These are phyloP conservation scores for Leptura quadrifasciata DNA, from an alignment of 2,888 invertebrate species.

Conservation along the genomic window DNA sequence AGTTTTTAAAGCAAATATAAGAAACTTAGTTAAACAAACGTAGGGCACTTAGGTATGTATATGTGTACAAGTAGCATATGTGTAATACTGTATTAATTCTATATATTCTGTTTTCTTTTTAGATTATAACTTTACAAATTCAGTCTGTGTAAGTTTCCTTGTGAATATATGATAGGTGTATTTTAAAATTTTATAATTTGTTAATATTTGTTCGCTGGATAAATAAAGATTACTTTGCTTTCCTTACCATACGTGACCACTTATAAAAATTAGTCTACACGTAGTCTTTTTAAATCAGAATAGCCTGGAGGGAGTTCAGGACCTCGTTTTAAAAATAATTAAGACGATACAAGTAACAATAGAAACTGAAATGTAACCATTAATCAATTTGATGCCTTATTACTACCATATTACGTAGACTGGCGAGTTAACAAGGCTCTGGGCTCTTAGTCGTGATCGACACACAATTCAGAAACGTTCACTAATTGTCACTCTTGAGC, in stretches of 20 bases:
- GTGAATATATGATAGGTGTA: too few relatives aligned
- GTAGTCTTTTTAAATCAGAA: not conserved
- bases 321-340: constrained; percentile 5
- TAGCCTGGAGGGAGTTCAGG: not conserved
- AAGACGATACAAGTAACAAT: constrained; percentile 54
- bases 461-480: constrained; percentile 61
- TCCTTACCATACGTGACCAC: not conserved
- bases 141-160: too few relatives aligned
- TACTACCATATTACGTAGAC: constrained; percentile 71
- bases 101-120: too few relatives aligned
- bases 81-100: too few relatives aligned
- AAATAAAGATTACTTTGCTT: too few relatives aligned
- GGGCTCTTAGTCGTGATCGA: constrained; percentile 64
- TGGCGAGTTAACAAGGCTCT: constrained; percentile 65
- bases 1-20: too few relatives aligned
- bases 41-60: too few relatives aligned
- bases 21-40: too few relatives aligned
- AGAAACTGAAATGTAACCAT: constrained; percentile 71
- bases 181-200: too few relatives aligned
- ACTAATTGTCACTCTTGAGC: constrained; percentile 61
- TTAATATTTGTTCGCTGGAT: too few relatives aligned
- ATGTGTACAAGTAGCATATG: too few relatives aligned
- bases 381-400: constrained; percentile 71
- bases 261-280: not conserved
- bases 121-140: too few relatives aligned